Evolutionary conservation across 2,113 vertebrate species (phyloP).

Genomic region (Sebastes fasciatus): DNA sequence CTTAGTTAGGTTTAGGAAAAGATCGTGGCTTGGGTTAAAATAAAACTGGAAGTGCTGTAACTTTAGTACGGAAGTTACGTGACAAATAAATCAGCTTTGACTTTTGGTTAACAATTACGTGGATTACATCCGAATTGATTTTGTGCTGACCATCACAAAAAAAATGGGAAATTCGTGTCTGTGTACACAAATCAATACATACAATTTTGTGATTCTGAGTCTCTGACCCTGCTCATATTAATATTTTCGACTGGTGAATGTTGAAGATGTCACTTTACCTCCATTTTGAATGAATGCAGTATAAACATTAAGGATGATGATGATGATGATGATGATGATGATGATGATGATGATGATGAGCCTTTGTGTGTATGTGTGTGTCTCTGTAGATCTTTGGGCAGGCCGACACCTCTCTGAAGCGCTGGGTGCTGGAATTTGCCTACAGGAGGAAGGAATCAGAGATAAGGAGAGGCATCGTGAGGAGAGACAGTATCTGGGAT

Average conservation of each 20-base stretch:
- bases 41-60: neutral
- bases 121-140: no score
- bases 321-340: neutral
- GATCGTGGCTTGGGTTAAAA: no score
- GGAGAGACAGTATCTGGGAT: conserved; percentile 96
- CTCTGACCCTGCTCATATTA: neutral
- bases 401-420: conserved; percentile 91
- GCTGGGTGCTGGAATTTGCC: conserved; percentile 94
- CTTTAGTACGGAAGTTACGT: no score
- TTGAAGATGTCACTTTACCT: neutral
- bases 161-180: no score
- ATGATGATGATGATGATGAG: neutral
- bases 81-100: no score
- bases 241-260: neutral
- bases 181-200: no score
- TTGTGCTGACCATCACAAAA: no score
- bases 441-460: conserved; percentile 94
- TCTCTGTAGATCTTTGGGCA: conserved; percentile 89
- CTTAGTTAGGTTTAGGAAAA: no score
- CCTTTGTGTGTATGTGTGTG: neutral
- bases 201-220: neutral
- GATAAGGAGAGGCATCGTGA: conserved; percentile 90
- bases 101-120: no score
- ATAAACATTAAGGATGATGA: neutral
- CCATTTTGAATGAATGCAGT: neutral